These are phyloP conservation scores for Oreotrochilus melanogaster DNA, from an alignment of 2,113 vertebrate genomes.

Conservation along the genomic window DNA sequence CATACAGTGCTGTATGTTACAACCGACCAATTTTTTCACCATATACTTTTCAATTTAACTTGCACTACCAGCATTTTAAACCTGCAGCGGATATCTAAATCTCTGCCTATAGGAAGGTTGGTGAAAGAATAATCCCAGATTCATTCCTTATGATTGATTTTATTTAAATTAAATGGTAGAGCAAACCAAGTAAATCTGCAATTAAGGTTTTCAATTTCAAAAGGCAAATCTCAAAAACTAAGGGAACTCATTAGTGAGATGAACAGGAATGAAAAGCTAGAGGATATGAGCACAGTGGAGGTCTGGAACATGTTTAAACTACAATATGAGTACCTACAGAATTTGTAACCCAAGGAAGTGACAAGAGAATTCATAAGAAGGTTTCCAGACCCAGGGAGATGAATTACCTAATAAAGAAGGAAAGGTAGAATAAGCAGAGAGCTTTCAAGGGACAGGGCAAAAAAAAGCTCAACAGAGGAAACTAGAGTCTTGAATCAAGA, in stretches of 20 bases:
- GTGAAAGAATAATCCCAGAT: slow-evolving; percentile 42
- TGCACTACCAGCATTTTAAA: not conserved
- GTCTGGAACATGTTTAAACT: slow-evolving; percentile 59
- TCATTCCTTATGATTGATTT: slow-evolving; percentile 39
- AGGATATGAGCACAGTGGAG: not conserved
- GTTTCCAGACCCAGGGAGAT: slow-evolving; percentile 46
- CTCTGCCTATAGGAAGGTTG: not conserved
- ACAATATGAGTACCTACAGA: slow-evolving; percentile 10
- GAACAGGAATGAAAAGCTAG: not conserved
- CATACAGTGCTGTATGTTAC: not conserved
- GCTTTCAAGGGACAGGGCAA: not conserved
- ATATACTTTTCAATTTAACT: not conserved
- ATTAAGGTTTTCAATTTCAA: slow-evolving; percentile 58
- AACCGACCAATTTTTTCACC: not conserved
- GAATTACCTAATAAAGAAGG: slow-evolving; percentile 57
- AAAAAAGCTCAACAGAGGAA: slow-evolving; percentile 27
- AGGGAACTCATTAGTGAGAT: slow-evolving; percentile 16
- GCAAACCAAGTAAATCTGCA: slow-evolving; percentile 24
- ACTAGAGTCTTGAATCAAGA: not conserved
- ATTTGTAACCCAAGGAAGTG: slow-evolving; percentile 47
- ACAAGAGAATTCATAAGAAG: slow-evolving; percentile 52
- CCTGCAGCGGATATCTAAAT: not conserved
- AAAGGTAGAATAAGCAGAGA: slow-evolving; percentile 34
- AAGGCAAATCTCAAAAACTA: slow-evolving; percentile 41
- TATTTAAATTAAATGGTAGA: slow-evolving; percentile 15